A percentile compares a stretch with the other conserved stretches of the same genome.
These are phyloP conservation scores for Eutolmus rufibarbis DNA, from an alignment of 2,888 invertebrate species.

Conservation along the genomic window DNA sequence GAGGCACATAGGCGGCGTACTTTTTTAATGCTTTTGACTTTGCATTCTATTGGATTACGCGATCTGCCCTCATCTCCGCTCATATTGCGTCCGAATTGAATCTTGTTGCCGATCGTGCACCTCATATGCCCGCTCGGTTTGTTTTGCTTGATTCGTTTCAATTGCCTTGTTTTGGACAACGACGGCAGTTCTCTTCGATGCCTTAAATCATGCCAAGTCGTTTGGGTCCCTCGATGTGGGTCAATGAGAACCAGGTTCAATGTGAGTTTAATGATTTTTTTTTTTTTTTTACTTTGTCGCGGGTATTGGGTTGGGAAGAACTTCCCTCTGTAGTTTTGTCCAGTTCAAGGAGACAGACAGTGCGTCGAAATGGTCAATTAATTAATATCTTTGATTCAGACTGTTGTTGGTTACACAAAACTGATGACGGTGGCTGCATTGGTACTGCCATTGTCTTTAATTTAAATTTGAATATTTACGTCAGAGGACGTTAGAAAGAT, in stretches of 20 bases:
- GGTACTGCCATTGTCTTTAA: neutral
- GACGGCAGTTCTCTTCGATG: neutral
- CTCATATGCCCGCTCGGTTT: neutral
- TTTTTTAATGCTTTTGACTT: neutral
- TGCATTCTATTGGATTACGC: neutral
- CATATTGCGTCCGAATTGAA: neutral
- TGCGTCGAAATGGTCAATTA: neutral
- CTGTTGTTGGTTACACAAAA: neutral
- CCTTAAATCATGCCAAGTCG: constrained; percentile 6
- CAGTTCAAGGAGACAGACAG: neutral
- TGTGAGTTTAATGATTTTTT: constrained; percentile 3
- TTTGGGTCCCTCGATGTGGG: constrained; percentile 2
- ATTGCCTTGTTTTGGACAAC: constrained; percentile 32
- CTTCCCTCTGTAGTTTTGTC: neutral
- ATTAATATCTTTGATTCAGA: neutral
- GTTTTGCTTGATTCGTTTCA: constrained; percentile 17
- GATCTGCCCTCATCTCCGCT: neutral
- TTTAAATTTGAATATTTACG: neutral
- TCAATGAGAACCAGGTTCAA: constrained; percentile 32
- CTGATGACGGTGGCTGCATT: neutral
- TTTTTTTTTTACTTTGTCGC: neutral
- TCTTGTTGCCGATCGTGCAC: neutral
- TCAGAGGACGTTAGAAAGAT: neutral
- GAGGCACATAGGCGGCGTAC: neutral
- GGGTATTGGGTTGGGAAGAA: neutral